Evolutionary conservation across 2,888 invertebrate species (phyloP), one percentile per base, ranked within the genome.

Genomic region (Xanthia togata): DNA sequence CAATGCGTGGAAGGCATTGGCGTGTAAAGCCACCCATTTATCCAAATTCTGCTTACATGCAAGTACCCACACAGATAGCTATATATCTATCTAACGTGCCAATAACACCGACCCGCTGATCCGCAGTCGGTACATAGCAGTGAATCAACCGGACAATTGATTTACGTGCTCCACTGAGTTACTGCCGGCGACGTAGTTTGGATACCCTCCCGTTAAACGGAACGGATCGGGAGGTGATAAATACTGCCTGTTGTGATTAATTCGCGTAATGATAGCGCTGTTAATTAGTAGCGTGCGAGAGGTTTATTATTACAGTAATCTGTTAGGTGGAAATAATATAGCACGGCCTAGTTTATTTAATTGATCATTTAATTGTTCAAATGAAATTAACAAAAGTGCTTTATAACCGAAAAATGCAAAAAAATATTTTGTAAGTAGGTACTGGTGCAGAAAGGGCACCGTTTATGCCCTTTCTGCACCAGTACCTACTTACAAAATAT

Each of bases 121-220:
- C 82, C 69, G 57, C 41, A 69, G 62, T 71, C 55, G n/a, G 70
- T 63, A 74, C 63, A 76, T 60, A 70, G 65, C 64, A 63, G 77
- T 85, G 79, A 83, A 83, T 86, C 86, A 83, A 77, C 57, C 57
- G 50, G 70, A 63, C 86, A 79, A 83, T 85, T 87, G 86, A 87
- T 87, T 87, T 83, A 87, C 85, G 79, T 69, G 75, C 55, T 35
- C 69, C 59, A 57, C 67, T 76, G 82, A 78, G 76, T 78, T 68
- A 81, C 69, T 60, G 67, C 73, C 35, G 62, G 73, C 26, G 70
- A 74, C 78, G 70, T 57, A 74, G 77, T 70, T 75, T 71, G 82
- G 73, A 73, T 74, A 75, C 63, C 47, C 70, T 69, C 47, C 68
- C 64, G 67, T 64, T 78, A 73, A 71, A 55, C 78, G 77, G 76